Base-by-base conservation (phyloP, 2,888 invertebrate genomes). In the Sisyra nigra region DNA sequence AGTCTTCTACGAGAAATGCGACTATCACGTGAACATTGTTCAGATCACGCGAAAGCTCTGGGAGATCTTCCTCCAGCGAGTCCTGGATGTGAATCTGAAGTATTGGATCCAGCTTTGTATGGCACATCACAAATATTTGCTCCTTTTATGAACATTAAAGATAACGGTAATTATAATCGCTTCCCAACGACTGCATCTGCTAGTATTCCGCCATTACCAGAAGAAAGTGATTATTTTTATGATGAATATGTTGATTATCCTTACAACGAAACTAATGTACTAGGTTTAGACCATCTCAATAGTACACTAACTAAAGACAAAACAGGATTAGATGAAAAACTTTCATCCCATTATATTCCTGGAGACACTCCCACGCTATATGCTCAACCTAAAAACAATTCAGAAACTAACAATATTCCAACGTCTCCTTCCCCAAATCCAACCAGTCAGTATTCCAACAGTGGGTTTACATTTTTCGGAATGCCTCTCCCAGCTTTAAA, bases 381-480 rank as follows among this genome's bases (percentile, higher is more conserved):
- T 47, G 71, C 75, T 3, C 71, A 66, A 34, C 49, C 61, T 6
- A 60, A 61, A 37, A 64, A 63, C 44, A 57, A 55, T 40, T 58
- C 55, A 38, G 19, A 18, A 10, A 35, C 30, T 38, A 17, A 31
- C 10, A 18, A 9, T 30, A 8, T 2, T 35, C 42, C 10, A 9
- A 40, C 17, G 15, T 15, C 54, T 58, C 37, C 37, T 18, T 37
- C 37, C 6, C 37, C 37, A 19, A 39, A 61, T 5, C 24, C 3
- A 24, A 24, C 24, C 24, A 24, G 24, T 24, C 7, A 72, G 1
- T 72, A 76, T 0, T 67, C 69, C 42, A 66, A 62, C 19, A 73
- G 74, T 47, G 74, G 79, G 1, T 85, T 86, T 50, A 85, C 87
- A 10, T 85, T 88, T 55, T 88, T 88, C 54, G 88, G 88, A 0